Base-by-base conservation (phyloP, 2,113 vertebrate species). In the Gallinago jamesoni region DNA sequence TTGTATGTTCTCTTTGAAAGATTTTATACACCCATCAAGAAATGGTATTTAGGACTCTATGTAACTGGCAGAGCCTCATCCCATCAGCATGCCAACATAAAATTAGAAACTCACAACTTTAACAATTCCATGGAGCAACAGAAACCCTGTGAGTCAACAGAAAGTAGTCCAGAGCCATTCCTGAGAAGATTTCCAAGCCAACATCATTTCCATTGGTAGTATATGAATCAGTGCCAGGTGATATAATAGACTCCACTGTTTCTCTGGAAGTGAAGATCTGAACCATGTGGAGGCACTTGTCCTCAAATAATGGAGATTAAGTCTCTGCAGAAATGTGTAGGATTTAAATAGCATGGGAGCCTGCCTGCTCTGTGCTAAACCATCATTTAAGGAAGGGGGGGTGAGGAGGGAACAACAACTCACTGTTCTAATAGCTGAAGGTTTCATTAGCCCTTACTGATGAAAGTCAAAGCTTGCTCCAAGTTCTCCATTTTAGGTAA, bases 401-500 rank as follows among this genome's bases (percentile, higher is more conserved):
- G 9, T 2, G 19, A 10, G 28, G 27, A 20, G 13, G n/a, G 6
- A 67, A 84, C 60, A 80, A 27, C 59, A 35, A 19, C 64, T 82
- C 60, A 11, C 64, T 78, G n/a, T 39, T 92, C 83, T 48, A 70
- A 63, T 1, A 91, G 87, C 73, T 87, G 52, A 84, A 75, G 45
- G 53, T 64, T 93, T 93, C 89, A 82, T 84, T 41, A 94, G 84
- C 48, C 87, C 52, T 82, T 47, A 78, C 69, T 3, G 66, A 78
- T 31, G 33, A 7, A n/a, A 84, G 66, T 21, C 81, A 84, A 72
- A 94, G 87, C 56, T 22, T 31, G 73, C 83, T 91, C 33, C 60
- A 82, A 97, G 89, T 84, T 94, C 84, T 92, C 95, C 95, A 95
- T 95, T 96, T 96, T 96, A 97, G 94, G 96, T 87, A 97, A 97